Conservation (phyloP, 1,140 invertebrate species). For the Halesus radiatus region DNA sequence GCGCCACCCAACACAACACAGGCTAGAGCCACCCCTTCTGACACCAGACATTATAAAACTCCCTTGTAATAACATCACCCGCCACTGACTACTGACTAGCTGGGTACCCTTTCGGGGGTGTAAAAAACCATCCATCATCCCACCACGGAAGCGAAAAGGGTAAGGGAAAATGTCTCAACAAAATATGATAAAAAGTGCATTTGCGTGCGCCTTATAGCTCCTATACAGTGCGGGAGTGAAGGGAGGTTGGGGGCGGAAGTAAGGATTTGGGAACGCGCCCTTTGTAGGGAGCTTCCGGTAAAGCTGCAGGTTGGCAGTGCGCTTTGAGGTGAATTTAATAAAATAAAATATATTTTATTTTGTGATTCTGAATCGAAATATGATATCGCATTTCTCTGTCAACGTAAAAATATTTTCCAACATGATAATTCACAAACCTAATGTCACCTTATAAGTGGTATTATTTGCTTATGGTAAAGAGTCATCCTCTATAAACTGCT, state of each 20-base stretch:
- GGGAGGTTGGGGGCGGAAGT: constrained; percentile 35
- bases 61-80: constrained; percentile 29
- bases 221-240: not conserved
- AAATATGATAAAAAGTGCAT: constrained; percentile 59
- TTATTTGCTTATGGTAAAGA: too few species aligned
- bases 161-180: constrained; percentile 53
- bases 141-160: constrained; percentile 55
- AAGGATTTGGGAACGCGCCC: constrained; percentile 37
- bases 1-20: not conserved
- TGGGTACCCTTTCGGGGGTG: constrained; percentile 26
- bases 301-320: constrained; percentile 42
- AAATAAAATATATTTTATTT: too few species aligned
- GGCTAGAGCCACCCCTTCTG: constrained; percentile 4
- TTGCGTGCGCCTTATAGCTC: constrained; percentile 33
- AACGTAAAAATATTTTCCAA: too few species aligned
- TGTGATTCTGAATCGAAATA: too few species aligned
- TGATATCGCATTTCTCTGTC: too few species aligned
- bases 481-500: too few species aligned
- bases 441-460: too few species aligned
- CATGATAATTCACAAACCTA: too few species aligned
- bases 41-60: constrained; percentile 20
- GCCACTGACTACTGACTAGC: constrained; percentile 32
- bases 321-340: not conserved
- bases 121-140: constrained; percentile 57
- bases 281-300: constrained; percentile 49